Conservation (phyloP, 2,888 invertebrate species). For the Amitus sp. region DNA sequence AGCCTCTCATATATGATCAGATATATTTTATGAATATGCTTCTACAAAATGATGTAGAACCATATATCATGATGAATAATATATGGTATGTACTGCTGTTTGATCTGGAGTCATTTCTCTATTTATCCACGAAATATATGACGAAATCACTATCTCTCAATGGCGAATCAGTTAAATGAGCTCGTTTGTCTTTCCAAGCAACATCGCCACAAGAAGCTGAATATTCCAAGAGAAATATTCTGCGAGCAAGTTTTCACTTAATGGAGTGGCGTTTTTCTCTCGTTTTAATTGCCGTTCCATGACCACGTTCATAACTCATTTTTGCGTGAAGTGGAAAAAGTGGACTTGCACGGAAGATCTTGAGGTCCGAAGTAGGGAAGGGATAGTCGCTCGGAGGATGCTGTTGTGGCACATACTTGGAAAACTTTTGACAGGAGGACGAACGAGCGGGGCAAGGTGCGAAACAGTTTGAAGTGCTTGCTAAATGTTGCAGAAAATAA, state of each 20-base stretch:
- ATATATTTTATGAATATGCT: no score
- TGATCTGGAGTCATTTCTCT: no score
- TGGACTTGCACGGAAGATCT: constrained; percentile 10
- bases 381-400: constrained; percentile 32
- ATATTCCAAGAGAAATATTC: constrained; percentile 19
- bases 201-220: constrained; percentile 20
- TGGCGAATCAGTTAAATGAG: constrained; percentile 10
- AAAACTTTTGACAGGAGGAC: constrained; percentile 56
- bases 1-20: no score
- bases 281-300: constrained; percentile 50
- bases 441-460: constrained; percentile 55
- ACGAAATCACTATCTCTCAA: neutral
- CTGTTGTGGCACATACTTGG: constrained; percentile 61
- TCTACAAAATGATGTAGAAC: no score
- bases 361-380: constrained; percentile 10
- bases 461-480: constrained; percentile 63
- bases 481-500: constrained; percentile 65
- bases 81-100: no score
- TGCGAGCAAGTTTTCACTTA: constrained; percentile 24
- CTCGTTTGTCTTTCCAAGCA: constrained; percentile 26
- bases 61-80: no score
- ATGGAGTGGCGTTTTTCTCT: constrained; percentile 29
- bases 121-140: neutral
- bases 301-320: constrained; percentile 57
- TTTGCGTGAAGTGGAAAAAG: constrained; percentile 33